Evolutionary conservation across 37 sponge, comb jelly and placozoan species (phyloP).

Genomic region (Chondrilla cf. caribensis): DNA sequence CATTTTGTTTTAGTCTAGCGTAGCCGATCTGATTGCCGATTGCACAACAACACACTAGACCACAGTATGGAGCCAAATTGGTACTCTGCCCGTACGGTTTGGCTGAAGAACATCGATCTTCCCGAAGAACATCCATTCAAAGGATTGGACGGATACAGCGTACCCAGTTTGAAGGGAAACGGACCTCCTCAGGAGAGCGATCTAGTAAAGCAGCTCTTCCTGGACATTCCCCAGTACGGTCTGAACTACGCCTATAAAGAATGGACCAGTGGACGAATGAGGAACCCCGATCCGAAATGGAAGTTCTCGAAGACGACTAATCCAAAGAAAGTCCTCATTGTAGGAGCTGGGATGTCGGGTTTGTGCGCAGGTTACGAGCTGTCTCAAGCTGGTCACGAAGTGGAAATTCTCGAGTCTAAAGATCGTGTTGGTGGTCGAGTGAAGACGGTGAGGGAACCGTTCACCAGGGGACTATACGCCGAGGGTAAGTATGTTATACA

Average conservation of each 20-base stretch:
- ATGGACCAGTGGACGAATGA: not conserved
- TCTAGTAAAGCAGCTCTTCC: conserved; percentile 32
- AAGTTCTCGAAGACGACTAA: not conserved
- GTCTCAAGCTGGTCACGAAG: conserved; percentile 49
- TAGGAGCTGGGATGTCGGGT: conserved; percentile 58
- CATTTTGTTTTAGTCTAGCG: too few relatives aligned
- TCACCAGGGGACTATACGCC: conserved; percentile 36
- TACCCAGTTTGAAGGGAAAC: not conserved
- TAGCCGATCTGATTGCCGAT: too few relatives aligned
- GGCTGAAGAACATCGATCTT: too few relatives aligned
- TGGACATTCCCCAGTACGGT: conserved; percentile 37
- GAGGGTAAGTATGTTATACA: too few relatives aligned
- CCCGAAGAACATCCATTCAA: too few relatives aligned
- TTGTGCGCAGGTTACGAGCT: conserved; percentile 57
- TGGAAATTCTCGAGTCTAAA: conserved; percentile 50
- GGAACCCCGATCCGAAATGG: not conserved
- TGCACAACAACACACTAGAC: too few relatives aligned
- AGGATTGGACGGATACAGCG: too few relatives aligned
- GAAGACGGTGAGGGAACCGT: conserved; percentile 28
- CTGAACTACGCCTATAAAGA: conserved; percentile 35
- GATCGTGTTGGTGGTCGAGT: conserved; percentile 54
- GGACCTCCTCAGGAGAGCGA: conserved; percentile 35
- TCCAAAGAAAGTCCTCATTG: conserved; percentile 43
- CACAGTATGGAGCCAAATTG: too few relatives aligned
- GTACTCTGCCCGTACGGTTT: too few relatives aligned